Evolutionary conservation across 2,888 invertebrate species (phyloP), one percentile per base, ranked within the genome.

Genomic region (Eilema depressum): DNA sequence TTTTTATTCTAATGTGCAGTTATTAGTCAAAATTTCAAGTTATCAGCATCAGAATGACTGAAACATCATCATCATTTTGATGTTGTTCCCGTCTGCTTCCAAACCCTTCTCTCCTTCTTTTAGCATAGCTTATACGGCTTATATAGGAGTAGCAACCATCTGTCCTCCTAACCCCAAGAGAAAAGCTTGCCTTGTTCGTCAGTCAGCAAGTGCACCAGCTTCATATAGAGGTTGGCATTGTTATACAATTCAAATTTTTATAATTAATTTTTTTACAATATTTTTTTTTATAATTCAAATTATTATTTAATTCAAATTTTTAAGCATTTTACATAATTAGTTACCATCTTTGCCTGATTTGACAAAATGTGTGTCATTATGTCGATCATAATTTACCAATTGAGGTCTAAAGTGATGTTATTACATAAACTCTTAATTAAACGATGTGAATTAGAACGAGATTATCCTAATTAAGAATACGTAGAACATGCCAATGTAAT

Each of bases 341-440:
- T n/a, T 8, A n/a, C 2, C 7, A 53, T n/a, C 53, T 53, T 53
- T 47, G 12, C 47, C 47, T 47, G 20, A 53, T 53, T 53, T 47
- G 47, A 47, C 47, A 47, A 47, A 47, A 53, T 53, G 20, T 53
- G 2, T 53, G n/a, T 53, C n/a, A 53, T 53, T n/a, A n/a, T 53
- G 20, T n/a, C n/a, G 53, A 53, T 53, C 53, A 53, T 53, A 53
- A 53, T 53, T 53, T 53, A 53, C 53, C 53, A 53, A 20, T 47
- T 47, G 17, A 47, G 20, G 20, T 20, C 47, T 47, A 47, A 47
- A 47, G 17, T 20, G 17, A 20, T 20, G 20, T n/a, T 53, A 53
- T 53, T 53, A n/a, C n/a, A 53, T 53, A 53, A 53, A 53, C 53
- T 53, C 23, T 33, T 62, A 8, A 33, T 62, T 23, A 33, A 33